Conservation (phyloP, 2,113 vertebrate species). For the Archocentrus centrarchus region DNA sequence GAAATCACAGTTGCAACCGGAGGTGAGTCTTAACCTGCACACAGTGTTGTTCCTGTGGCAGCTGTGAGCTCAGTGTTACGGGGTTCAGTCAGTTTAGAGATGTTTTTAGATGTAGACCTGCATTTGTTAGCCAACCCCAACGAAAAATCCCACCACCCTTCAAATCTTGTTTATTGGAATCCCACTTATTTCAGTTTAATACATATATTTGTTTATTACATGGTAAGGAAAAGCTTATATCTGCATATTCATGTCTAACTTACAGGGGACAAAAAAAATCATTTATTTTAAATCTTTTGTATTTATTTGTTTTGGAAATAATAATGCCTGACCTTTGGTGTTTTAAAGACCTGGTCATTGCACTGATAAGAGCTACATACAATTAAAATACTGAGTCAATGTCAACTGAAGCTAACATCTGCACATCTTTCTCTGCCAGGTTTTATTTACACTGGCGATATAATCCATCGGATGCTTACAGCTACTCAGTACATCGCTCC, state of each 20-base stretch:
- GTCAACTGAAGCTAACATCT: not conserved
- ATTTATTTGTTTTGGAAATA: not conserved
- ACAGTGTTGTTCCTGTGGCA: not conserved
- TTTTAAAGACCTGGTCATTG: fast-evolving
- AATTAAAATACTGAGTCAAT: not conserved
- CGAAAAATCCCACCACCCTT: not conserved
- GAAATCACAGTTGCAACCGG: slow-evolving; percentile 95
- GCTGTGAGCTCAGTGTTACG: not conserved
- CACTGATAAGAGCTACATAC: fast-evolving
- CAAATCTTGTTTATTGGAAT: not conserved
- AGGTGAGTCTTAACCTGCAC: slow-evolving; percentile 82
- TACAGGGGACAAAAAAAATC: not conserved
- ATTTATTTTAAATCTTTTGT: not conserved
- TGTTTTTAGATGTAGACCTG: not conserved
- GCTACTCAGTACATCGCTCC: slow-evolving; percentile 97
- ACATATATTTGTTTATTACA: not conserved
- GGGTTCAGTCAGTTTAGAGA: not conserved
- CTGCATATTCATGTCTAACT: not conserved
- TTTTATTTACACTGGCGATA: slow-evolving; percentile 96
- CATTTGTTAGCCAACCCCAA: not conserved
- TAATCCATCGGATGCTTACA: slow-evolving; percentile 93
- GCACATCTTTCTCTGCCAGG: slow-evolving; percentile 74
- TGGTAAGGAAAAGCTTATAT: not conserved
- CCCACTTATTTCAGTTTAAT: not conserved
- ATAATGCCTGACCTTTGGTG: not conserved